Conservation (phyloP, 2,797 vertebrate genomes). For the Chelidonichthys spinosus region DNA sequence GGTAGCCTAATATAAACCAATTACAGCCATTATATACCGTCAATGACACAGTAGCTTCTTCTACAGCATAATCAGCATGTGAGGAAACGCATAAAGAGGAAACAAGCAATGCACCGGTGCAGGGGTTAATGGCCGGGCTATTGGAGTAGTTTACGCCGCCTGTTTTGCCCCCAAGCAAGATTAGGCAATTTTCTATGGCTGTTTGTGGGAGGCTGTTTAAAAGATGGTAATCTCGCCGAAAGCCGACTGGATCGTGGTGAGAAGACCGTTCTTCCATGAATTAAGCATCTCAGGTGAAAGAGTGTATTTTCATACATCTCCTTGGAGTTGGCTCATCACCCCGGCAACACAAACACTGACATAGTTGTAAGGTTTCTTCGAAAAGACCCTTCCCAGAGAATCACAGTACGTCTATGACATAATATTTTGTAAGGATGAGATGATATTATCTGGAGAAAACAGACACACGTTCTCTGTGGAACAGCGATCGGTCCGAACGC, state of each 20-base stretch:
- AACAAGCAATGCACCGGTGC: slow-evolving; percentile 37
- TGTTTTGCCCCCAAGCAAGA: slow-evolving; percentile 62
- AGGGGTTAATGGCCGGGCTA: slow-evolving; percentile 63
- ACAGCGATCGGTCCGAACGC: slow-evolving; percentile 18
- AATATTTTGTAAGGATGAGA: slow-evolving; percentile 6
- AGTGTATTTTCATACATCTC: too few relatives aligned
- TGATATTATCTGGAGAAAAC: neutral
- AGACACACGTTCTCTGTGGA: slow-evolving; percentile 6
- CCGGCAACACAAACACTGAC: neutral
- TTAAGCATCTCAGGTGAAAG: slow-evolving; percentile 28
- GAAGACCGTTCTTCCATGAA: slow-evolving; percentile 48
- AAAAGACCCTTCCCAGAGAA: neutral
- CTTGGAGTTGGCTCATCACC: neutral
- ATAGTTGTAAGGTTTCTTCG: neutral
- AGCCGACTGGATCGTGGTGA: slow-evolving; percentile 46
- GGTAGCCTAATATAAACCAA: slow-evolving; percentile 66
- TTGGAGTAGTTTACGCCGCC: slow-evolving; percentile 57
- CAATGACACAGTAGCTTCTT: slow-evolving; percentile 59
- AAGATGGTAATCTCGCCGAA: slow-evolving; percentile 69
- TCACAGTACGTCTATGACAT: neutral
- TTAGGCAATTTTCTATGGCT: slow-evolving; percentile 60
- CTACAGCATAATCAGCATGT: slow-evolving; percentile 57
- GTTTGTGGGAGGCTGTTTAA: slow-evolving; percentile 53
- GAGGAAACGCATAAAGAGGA: slow-evolving; percentile 62
- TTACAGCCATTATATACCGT: slow-evolving; percentile 66